Evolutionary conservation across 2,113 vertebrate genomes (phyloP).

Genomic region (Clinocottus analis): DNA sequence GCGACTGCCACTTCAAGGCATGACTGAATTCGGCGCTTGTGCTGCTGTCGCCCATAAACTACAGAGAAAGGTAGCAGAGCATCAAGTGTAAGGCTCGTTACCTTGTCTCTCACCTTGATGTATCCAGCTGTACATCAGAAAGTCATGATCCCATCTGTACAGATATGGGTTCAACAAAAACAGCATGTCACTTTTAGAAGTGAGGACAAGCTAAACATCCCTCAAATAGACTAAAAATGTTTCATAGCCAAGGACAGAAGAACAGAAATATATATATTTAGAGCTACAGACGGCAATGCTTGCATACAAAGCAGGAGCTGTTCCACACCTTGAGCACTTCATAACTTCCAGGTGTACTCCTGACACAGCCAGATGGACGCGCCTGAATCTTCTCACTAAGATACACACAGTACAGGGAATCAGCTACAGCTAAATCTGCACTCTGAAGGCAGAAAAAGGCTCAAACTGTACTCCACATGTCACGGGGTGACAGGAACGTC

Average conservation of each 20-base stretch:
- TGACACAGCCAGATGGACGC: slow-evolving; percentile 43
- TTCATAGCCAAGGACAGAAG: slow-evolving; percentile 7
- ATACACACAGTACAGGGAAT: not conserved
- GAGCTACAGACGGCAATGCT: not conserved
- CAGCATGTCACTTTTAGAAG: not conserved
- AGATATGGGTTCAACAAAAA: not conserved
- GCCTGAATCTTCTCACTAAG: slow-evolving; percentile 12
- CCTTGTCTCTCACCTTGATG: not conserved
- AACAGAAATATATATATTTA: not conserved
- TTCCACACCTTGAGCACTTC: not conserved
- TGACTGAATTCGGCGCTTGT: not conserved
- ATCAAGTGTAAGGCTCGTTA: not conserved
- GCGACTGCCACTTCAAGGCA: not conserved
- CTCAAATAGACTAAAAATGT: not conserved
- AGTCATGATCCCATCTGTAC: not conserved
- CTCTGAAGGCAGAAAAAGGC: slow-evolving; percentile 3
- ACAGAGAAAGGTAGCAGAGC: not conserved
- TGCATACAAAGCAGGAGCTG: slow-evolving; percentile 48
- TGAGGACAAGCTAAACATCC: not conserved
- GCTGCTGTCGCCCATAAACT: not conserved
- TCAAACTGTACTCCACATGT: not conserved
- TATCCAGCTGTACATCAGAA: not conserved
- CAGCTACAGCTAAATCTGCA: not conserved
- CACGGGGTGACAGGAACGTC: slow-evolving; percentile 9
- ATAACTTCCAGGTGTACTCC: slow-evolving; percentile 52